Conservation (phyloP, 2,888 invertebrate species). For the Drosophila recens region DNA sequence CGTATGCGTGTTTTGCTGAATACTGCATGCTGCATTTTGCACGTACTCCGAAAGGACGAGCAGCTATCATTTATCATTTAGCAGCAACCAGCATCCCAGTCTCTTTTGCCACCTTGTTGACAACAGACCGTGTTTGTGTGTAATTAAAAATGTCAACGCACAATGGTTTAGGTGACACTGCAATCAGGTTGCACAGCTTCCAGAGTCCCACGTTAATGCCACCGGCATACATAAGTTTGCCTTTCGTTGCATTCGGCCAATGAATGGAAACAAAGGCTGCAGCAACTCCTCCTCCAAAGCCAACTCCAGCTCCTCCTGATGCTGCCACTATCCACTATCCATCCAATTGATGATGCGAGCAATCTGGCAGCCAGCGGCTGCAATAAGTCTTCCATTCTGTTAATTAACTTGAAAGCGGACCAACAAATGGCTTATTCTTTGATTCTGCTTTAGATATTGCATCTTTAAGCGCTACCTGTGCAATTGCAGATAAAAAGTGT, state of each 20-base stretch:
- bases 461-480: conserved; percentile 12
- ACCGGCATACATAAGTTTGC: conserved; percentile 30
- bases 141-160: conserved; percentile 80
- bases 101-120: conserved; percentile 13
- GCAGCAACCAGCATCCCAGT: conserved; percentile 23
- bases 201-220: conserved; percentile 15
- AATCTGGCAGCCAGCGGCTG: conserved; percentile 7
- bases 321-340: not conserved
- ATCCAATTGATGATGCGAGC: conserved; percentile 45
- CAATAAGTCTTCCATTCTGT: conserved; percentile 27
- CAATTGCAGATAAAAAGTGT: conserved; percentile 29
- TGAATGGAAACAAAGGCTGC: conserved; percentile 39
- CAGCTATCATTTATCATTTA: conserved; percentile 75
- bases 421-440: conserved; percentile 31
- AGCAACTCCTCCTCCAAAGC: not conserved
- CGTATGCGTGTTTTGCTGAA: conserved; percentile 42
- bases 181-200: conserved; percentile 64
- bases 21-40: conserved; percentile 34
- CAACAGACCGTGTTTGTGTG: conserved; percentile 48
- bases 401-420: conserved; percentile 56
- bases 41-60: conserved; percentile 22
- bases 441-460: conserved; percentile 29
- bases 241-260: conserved; percentile 31
- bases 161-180: conserved; percentile 71
- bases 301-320: not conserved